Percentiles rank a stretch among this genome's conserved stretches.
These are phyloP conservation scores for Cotesia glomerata DNA, from an alignment of 1,140 invertebrate genomes.

Conservation along the genomic window DNA sequence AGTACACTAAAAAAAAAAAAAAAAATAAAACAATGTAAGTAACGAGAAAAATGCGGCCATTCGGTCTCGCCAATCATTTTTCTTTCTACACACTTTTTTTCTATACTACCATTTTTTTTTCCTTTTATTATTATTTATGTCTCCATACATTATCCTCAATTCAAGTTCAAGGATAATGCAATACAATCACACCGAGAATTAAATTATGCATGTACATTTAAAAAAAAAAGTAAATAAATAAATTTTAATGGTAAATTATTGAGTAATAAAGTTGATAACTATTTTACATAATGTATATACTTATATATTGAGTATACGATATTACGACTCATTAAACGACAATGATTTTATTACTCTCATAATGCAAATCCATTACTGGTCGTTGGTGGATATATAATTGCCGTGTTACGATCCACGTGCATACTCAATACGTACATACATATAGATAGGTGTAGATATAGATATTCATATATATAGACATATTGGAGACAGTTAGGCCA, in stretches of 20 bases:
- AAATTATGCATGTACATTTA: not conserved
- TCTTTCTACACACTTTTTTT: slow-evolving; percentile 15
- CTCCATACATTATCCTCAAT: not conserved
- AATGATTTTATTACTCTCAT: slow-evolving; percentile 28
- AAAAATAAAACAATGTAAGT: not conserved
- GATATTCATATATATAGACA: not conserved
- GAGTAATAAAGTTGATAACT: not conserved
- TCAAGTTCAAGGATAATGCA: slow-evolving; percentile 28
- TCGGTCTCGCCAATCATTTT: slow-evolving; percentile 15
- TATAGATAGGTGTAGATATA: slow-evolving; percentile 4
- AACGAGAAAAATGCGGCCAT: slow-evolving; percentile 16
- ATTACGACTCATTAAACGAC: slow-evolving; percentile 18
- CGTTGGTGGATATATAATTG: slow-evolving; percentile 17
- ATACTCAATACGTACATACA: not conserved
- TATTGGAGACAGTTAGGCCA: slow-evolving; percentile 25
- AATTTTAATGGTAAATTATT: not conserved
- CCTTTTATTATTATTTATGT: not conserved
- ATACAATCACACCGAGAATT: not conserved
- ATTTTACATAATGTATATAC: not conserved
- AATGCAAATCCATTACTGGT: slow-evolving; percentile 15
- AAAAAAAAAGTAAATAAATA: not conserved
- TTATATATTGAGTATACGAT: not conserved
- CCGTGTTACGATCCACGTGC: not conserved
- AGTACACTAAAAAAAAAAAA: not conserved
- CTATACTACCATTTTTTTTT: no score